These are phyloP conservation scores for Hypselothyrea guttata DNA, from an alignment of 2,888 invertebrate species.

Conservation along the genomic window DNA sequence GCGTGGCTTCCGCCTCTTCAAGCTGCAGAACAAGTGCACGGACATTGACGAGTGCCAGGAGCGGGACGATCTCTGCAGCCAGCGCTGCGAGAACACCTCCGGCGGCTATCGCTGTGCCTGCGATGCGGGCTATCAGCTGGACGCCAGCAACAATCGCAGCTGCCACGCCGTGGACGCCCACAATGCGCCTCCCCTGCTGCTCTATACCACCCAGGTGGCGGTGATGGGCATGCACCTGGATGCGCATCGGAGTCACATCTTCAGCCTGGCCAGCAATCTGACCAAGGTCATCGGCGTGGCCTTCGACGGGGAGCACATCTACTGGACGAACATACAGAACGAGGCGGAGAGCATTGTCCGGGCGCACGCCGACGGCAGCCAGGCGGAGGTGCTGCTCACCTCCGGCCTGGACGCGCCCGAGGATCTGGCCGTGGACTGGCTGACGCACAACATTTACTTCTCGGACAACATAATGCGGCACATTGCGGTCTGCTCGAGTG, in stretches of 20 bases:
- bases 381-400: constrained; percentile 85
- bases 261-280: constrained; percentile 83
- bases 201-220: constrained; percentile 87
- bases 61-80: constrained; percentile 86
- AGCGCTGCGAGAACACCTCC: constrained; percentile 85
- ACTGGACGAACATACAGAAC: constrained; percentile 89
- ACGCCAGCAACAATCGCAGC: constrained; percentile 82
- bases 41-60: constrained; percentile 87
- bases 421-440: constrained; percentile 89
- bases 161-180: constrained; percentile 82
- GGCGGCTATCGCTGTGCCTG: constrained; percentile 87
- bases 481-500: constrained; percentile 89
- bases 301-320: constrained; percentile 87
- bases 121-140: constrained; percentile 84
- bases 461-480: constrained; percentile 88
- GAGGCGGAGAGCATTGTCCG: constrained; percentile 89
- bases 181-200: constrained; percentile 87
- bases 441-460: constrained; percentile 91
- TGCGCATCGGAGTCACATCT: constrained; percentile 49
- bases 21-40: constrained; percentile 63
- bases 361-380: constrained; percentile 85
- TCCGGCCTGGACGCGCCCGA: constrained; percentile 88
- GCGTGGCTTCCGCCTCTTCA: constrained; percentile 78
- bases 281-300: constrained; percentile 86
- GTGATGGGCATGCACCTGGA: constrained; percentile 87